Evolutionary conservation across 64 coral and sea anemone species (phyloP).

Genomic region (Montipora sp.): DNA sequence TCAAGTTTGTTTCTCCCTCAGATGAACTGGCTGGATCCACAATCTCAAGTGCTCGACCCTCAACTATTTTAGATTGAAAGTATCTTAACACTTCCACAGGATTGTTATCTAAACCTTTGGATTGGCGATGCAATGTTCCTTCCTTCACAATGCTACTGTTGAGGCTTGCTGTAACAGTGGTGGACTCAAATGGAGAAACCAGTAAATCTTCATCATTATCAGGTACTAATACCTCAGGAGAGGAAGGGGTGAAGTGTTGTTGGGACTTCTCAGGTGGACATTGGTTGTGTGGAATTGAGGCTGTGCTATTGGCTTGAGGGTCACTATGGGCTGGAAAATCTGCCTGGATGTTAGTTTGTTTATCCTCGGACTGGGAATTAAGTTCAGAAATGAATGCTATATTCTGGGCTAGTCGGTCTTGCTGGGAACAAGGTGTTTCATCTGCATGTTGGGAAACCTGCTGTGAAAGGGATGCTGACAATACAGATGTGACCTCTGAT

Average conservation of each 20-base stretch:
- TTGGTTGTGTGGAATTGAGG: neutral
- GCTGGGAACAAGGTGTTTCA: neutral
- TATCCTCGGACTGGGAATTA: neutral
- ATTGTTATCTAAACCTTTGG: conserved; percentile 43
- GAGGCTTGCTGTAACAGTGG: neutral
- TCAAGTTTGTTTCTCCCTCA: conserved; percentile 32
- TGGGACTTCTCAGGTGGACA: neutral
- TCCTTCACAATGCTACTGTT: conserved; percentile 11
- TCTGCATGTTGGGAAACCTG: neutral
- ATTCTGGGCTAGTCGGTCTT: neutral
- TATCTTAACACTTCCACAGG: conserved; percentile 34
- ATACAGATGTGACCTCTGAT: too few species aligned
- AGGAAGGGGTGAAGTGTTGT: neutral
- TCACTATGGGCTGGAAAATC: neutral
- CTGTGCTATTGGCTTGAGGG: neutral
- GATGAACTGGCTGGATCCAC: neutral
- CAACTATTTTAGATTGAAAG: conserved; percentile 11
- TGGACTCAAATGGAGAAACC: neutral
- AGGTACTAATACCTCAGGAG: neutral
- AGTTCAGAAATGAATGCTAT: neutral
- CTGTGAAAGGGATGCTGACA: too few species aligned
- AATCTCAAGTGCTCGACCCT: conserved; percentile 30
- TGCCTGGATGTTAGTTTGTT: neutral
- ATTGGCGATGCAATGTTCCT: neutral
- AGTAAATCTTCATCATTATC: neutral